These are phyloP conservation scores for Desmodus rotundus DNA, from an alignment of 2,113 vertebrate species.

Conservation along the genomic window DNA sequence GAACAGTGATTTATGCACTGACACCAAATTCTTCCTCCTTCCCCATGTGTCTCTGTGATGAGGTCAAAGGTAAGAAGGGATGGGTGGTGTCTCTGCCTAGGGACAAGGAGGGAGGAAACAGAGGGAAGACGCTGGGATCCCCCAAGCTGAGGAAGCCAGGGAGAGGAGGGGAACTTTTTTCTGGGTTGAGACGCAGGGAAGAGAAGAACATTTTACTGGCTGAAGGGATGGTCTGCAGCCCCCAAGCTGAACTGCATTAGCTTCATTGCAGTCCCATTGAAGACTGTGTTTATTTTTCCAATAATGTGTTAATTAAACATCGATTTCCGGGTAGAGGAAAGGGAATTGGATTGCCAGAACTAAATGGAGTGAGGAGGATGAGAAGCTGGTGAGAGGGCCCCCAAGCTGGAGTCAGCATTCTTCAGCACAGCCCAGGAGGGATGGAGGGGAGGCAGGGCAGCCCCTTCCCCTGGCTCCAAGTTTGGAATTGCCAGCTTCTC, in stretches of 20 bases:
- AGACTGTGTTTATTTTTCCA: conserved; percentile 73
- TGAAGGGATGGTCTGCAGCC: not conserved
- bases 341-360: conserved; percentile 80
- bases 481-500: not conserved
- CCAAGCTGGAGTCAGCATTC: conserved; percentile 75
- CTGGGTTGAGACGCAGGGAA: conserved; percentile 2
- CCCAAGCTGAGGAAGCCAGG: not conserved
- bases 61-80: not conserved
- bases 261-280: conserved; percentile 77
- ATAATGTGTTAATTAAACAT: conserved; percentile 87
- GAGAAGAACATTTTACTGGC: conserved; percentile 30
- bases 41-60: not conserved
- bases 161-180: not conserved
- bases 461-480: not conserved
- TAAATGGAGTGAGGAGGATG: conserved; percentile 79
- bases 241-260: conserved; percentile 72
- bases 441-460: not conserved
- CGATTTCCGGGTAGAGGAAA: conserved; percentile 80
- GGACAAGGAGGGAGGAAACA: not conserved
- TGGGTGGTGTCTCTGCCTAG: not conserved
- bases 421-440: conserved; percentile 50
- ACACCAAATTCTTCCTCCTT: not conserved
- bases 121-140: not conserved
- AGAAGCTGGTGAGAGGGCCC: conserved; percentile 66
- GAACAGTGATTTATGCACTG: not conserved